Conservation (phyloP, 2,888 invertebrate genomes). For the Agrilus mali region DNA sequence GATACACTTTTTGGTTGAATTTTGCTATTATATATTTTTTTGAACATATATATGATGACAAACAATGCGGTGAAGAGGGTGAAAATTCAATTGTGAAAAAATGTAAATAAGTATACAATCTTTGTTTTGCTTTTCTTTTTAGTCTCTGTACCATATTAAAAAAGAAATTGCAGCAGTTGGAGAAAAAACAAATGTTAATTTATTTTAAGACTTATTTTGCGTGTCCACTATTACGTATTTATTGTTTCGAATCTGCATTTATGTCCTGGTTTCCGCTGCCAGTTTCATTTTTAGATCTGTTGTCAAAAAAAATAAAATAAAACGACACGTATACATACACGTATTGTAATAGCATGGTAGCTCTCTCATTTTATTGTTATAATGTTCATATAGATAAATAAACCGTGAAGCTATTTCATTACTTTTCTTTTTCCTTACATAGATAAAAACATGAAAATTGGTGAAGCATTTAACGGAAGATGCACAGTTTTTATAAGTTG, state of each 20-base stretch:
- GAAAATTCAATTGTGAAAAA: conserved; percentile 8
- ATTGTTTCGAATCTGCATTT: conserved; percentile 21
- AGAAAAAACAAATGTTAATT: conserved; percentile 21
- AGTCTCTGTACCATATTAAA: conserved; percentile 11
- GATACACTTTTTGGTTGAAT: neutral
- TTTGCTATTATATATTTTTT: neutral
- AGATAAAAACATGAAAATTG: no score
- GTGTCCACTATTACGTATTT: conserved; percentile 22
- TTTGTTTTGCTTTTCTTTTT: conserved; percentile 18
- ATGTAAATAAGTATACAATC: conserved; percentile 14
- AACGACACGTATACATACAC: conserved; percentile 26
- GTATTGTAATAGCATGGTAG: conserved; percentile 32
- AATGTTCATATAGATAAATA: conserved; percentile 36
- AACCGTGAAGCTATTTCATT: conserved; percentile 13
- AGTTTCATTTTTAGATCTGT: conserved; percentile 26
- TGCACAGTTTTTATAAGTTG: no score
- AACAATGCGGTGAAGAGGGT: conserved; percentile 7
- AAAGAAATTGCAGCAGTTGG: conserved; percentile 30
- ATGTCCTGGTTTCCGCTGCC: conserved; percentile 9
- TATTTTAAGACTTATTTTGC: conserved; percentile 29
- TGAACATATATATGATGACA: conserved; percentile 10
- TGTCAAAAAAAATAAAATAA: conserved; percentile 23
- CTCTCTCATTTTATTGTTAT: conserved; percentile 36
- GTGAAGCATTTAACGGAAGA: no score
- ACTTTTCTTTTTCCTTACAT: no score